Conservation (phyloP, 2,113 vertebrate species). For the Myodes glareolus region DNA sequence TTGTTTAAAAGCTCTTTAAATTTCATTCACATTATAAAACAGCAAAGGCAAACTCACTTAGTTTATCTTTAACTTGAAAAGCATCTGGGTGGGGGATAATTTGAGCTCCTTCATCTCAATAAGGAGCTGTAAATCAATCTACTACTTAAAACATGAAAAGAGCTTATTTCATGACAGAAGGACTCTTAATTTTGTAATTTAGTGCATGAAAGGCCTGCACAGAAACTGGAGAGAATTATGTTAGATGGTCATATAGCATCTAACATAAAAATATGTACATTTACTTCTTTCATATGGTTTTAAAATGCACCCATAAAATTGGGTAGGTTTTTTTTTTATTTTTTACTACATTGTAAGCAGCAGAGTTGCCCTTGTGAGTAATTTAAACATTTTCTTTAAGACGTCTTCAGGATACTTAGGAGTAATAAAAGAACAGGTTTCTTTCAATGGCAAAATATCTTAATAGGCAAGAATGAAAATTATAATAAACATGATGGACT, state of each 20-base stretch:
- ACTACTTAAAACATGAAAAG: constrained; percentile 75
- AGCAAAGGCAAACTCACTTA: constrained; percentile 39
- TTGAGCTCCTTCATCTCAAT: constrained; percentile 40
- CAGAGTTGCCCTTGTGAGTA: constrained; percentile 23
- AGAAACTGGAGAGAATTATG: constrained; percentile 63
- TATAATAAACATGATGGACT: constrained; percentile 23
- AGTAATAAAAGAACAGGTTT: constrained; percentile 38
- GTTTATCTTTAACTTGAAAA: constrained; percentile 71
- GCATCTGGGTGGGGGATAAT: constrained; percentile 35
- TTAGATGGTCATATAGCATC: constrained; percentile 25
- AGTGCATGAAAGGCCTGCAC: constrained; percentile 67
- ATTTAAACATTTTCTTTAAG: constrained; percentile 53
- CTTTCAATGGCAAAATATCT: neutral
- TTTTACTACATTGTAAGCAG: constrained; percentile 21
- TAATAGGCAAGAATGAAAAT: constrained; percentile 45
- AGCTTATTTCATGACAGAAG: constrained; percentile 53
- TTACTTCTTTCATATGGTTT: constrained; percentile 52
- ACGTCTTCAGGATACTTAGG: constrained; percentile 15
- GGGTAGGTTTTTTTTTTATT: neutral
- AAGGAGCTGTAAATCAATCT: constrained; percentile 66
- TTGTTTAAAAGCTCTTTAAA: constrained; percentile 67
- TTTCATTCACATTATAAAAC: constrained; percentile 68
- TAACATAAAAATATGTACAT: constrained; percentile 66
- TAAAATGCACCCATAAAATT: constrained; percentile 69
- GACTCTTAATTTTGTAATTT: constrained; percentile 73